phyloP scores from a whole-genome alignment of 1,140 invertebrate species.

The Drosophila punjabiensis region DNA sequence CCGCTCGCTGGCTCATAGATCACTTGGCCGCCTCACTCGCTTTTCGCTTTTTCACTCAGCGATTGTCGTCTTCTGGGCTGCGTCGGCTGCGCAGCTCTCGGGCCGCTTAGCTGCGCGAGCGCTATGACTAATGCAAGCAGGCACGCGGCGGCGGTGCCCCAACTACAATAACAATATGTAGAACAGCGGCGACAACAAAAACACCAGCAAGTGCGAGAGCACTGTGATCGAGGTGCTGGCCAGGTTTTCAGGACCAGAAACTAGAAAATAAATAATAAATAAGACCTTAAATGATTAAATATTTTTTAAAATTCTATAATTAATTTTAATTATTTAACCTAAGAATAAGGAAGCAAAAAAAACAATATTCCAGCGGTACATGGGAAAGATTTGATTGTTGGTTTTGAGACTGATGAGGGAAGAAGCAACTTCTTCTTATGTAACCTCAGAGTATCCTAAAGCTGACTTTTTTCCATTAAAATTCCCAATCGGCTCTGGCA shows the following conservation, averaged over 20 bases:
- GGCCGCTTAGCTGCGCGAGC: slow-evolving; percentile 13
- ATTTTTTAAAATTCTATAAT: not conserved
- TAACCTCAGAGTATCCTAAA: too few species aligned
- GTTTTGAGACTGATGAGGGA: too few species aligned
- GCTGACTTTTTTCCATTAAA: too few species aligned
- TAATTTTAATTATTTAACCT: not conserved
- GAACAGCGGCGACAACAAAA: slow-evolving; percentile 63
- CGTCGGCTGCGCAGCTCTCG: slow-evolving; percentile 25
- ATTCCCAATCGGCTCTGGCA: too few species aligned
- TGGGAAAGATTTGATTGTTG: too few species aligned
- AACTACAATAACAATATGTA: slow-evolving; percentile 80
- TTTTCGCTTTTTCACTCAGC: slow-evolving; percentile 24
- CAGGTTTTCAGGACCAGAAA: slow-evolving; percentile 35
- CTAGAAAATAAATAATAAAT: not conserved
- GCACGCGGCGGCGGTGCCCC: slow-evolving; percentile 69
- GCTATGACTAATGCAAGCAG: slow-evolving; percentile 74
- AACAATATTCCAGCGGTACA: too few species aligned
- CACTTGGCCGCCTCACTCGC: slow-evolving; percentile 54
- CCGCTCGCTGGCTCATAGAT: slow-evolving; percentile 69
- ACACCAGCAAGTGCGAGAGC: slow-evolving; percentile 62
- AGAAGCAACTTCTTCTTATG: too few species aligned
- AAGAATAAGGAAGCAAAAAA: too few species aligned
- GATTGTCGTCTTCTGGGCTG: slow-evolving; percentile 79
- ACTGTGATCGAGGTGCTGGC: slow-evolving; percentile 14
- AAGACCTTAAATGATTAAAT: not conserved